phyloP scores from a whole-genome alignment of 2,797 vertebrate species.

The Pelodytes ibericus region DNA sequence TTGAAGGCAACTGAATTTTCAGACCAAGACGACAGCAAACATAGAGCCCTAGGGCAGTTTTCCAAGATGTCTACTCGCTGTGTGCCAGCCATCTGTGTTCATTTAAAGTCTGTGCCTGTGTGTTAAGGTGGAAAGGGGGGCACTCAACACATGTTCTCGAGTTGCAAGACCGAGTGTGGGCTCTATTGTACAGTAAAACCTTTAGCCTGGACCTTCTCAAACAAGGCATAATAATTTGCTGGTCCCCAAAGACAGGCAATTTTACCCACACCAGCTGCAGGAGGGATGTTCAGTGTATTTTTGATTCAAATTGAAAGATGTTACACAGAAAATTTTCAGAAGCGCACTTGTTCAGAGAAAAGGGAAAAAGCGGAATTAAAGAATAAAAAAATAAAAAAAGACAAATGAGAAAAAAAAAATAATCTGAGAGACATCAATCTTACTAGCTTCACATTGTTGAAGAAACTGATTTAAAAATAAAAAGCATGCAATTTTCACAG shows the following conservation, averaged over 20 bases:
- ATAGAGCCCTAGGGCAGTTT: slow-evolving; percentile 71
- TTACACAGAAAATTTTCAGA: slow-evolving; percentile 93
- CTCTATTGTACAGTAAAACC: slow-evolving; percentile 79
- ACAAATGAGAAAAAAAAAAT: not conserved
- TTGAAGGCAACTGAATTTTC: slow-evolving; percentile 76
- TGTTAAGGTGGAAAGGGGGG: slow-evolving; percentile 45
- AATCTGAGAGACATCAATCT: not conserved
- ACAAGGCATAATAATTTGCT: slow-evolving; percentile 74
- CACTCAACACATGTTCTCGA: slow-evolving; percentile 77
- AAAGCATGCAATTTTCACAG: too few relatives aligned
- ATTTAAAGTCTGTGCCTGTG: slow-evolving; percentile 74
- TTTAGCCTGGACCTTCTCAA: slow-evolving; percentile 90
- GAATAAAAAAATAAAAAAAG: slow-evolving; percentile 61
- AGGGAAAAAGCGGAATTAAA: slow-evolving; percentile 61
- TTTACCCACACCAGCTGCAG: slow-evolving; percentile 86
- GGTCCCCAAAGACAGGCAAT: slow-evolving; percentile 79
- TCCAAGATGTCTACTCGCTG: slow-evolving; percentile 74
- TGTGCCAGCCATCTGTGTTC: slow-evolving; percentile 93
- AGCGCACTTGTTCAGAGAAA: slow-evolving; percentile 77
- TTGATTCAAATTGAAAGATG: slow-evolving; percentile 94
- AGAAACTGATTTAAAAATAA: too few relatives aligned
- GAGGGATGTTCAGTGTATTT: slow-evolving; percentile 87
- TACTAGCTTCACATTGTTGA: too few relatives aligned
- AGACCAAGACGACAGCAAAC: slow-evolving; percentile 70
- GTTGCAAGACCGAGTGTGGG: slow-evolving; percentile 90